Percentiles rank a stretch among this genome's conserved stretches.
Conservation (phyloP, 2,888 invertebrate genomes). For the Perdita meconis region DNA sequence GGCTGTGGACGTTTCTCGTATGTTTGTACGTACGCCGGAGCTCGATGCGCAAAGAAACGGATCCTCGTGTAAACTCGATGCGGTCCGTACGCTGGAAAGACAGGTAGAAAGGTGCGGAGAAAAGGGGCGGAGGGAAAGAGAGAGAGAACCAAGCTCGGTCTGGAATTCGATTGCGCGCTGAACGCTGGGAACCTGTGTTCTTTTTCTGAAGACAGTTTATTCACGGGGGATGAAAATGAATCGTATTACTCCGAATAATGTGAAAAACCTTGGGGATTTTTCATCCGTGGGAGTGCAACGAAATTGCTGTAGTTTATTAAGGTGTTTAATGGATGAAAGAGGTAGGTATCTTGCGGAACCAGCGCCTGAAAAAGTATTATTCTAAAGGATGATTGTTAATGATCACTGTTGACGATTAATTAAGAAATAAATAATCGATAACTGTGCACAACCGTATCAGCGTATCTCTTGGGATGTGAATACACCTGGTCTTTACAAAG, state of each 20-base stretch:
- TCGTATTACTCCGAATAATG: not conserved
- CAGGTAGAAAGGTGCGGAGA: constrained; percentile 38
- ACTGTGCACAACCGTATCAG: no score
- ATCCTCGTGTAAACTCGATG: constrained; percentile 40
- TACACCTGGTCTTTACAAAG: no score
- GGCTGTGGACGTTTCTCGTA: not conserved
- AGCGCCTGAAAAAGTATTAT: no score
- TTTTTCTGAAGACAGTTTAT: constrained; percentile 10
- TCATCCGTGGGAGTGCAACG: no score
- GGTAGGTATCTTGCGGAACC: no score
- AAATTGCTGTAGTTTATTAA: no score
- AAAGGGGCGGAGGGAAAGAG: constrained; percentile 20
- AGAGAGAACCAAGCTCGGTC: constrained; percentile 16
- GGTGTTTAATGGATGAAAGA: no score
- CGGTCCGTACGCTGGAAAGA: constrained; percentile 22
- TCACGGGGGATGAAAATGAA: not conserved
- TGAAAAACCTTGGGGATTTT: no score
- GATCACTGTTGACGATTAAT: no score
- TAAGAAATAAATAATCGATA: no score
- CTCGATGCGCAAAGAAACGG: constrained; percentile 37
- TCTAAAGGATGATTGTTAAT: no score
- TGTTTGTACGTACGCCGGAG: not conserved
- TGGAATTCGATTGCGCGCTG: constrained; percentile 26
- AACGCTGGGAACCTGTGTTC: constrained; percentile 4
- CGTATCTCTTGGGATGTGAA: no score